Evolutionary conservation across 2,113 vertebrate species (phyloP), one percentile per base, ranked within the genome.

Genomic region (Eurypyga helias): DNA sequence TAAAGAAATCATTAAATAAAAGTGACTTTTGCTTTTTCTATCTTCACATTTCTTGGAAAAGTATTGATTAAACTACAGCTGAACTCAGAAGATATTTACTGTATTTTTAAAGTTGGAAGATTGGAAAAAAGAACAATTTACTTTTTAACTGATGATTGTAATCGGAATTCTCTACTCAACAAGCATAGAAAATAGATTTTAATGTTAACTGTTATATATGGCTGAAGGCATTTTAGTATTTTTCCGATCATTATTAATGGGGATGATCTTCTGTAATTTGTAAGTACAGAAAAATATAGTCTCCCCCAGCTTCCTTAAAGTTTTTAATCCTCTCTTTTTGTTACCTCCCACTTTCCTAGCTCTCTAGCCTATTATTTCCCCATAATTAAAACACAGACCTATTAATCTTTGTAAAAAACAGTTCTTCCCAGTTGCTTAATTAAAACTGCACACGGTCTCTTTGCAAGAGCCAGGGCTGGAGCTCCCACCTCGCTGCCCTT

Each of bases 11-110:
- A 96, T 96, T 98, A 98, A 97, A 94, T 87, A 90, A 95, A 96
- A 81, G 85, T 69, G 55, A 92, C 90, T 97, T 97, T 94, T 98
- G 97, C 97, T 93, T 90, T 93, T 97, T 93, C 88, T 96, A 96
- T 98, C 97, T 91, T 95, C 90, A 95, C 94, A 64, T 86, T 57
- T 85, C 85, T 98, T 95, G 78, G 97, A 93, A 96, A 96, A 97
- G 95, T 96, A 97, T 97, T 97, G 94, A 96, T 61, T 91, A 96
- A 97, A 96, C 90, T 90, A 96, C 45, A 96, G 95, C 98, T 98
- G 97, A 96, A 64, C 81, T 72, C 70, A 58, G 92, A 88, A 76
- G 78, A 96, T 92, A 92, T 69, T 86, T 98, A 75, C 55, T 90
- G 76, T 77, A 36, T 49, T 85, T 96, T 94, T 95, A 97, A 96